Evolutionary conservation across 2,888 invertebrate genomes (phyloP).

Genomic region (Rhamphomyia laevipes): DNA sequence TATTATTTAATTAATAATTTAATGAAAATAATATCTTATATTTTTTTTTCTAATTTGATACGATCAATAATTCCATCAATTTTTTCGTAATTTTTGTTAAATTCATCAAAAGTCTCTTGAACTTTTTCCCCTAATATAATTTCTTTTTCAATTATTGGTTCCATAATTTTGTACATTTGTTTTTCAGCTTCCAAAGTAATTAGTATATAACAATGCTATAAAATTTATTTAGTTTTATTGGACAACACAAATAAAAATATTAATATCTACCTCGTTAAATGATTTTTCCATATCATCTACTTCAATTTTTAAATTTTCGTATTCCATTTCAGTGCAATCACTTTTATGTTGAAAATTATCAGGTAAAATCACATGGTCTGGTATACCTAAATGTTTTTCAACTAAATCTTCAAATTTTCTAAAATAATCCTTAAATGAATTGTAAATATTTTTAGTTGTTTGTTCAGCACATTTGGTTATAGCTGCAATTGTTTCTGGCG

Average conservation of each 20-base stretch:
- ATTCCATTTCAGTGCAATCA: neutral
- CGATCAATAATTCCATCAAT: neutral
- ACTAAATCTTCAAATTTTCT: neutral
- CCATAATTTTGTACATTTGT: slow-evolving; percentile 14
- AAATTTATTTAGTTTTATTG: neutral
- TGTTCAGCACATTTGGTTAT: neutral
- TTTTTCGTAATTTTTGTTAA: slow-evolving; percentile 7
- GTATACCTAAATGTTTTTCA: neutral
- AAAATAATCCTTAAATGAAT: neutral
- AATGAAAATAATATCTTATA: too few species aligned
- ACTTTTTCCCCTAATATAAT: slow-evolving; percentile 13
- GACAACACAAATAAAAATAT: neutral
- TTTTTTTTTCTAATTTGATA: too few species aligned
- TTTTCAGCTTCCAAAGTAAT: slow-evolving; percentile 19
- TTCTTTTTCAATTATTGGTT: slow-evolving; percentile 17
- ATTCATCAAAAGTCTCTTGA: slow-evolving; percentile 16
- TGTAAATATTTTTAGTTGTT: neutral
- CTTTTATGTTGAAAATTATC: neutral
- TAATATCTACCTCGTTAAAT: neutral
- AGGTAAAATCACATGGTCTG: neutral
- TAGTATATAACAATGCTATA: slow-evolving; percentile 20
- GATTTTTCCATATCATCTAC: neutral
- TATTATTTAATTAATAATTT: too few species aligned
- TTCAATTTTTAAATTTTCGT: neutral
- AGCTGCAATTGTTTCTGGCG: neutral